Evolutionary conservation across 2,797 vertebrate species (phyloP).

Genomic region (Megalops cyprinoides): DNA sequence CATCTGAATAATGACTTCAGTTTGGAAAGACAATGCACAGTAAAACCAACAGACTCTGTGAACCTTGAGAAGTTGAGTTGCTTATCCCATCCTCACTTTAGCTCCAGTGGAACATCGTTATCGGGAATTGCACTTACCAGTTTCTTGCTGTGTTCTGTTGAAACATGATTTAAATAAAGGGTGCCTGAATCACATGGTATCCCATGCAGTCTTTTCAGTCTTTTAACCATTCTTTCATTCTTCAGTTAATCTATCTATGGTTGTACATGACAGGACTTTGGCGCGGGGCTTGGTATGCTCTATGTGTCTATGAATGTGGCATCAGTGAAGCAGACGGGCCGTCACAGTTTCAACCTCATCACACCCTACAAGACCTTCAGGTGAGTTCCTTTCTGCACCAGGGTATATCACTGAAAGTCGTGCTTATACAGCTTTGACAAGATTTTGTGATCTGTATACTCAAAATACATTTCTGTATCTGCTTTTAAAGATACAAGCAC

Average conservation of each 20-base stretch:
- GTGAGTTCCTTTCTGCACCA: constrained; percentile 51
- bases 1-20: not conserved
- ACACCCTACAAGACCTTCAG: constrained; percentile 74
- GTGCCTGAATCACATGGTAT: not conserved
- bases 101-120: too few relatives aligned
- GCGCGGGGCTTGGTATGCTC: constrained; percentile 69
- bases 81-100: too few relatives aligned
- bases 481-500: too few relatives aligned
- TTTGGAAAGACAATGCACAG: not conserved
- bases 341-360: constrained; percentile 67
- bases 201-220: not conserved
- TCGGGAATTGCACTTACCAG: not conserved
- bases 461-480: too few relatives aligned
- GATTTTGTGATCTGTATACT: too few relatives aligned
- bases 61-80: not conserved
- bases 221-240: not conserved
- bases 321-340: constrained; percentile 58
- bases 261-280: constrained; percentile 53
- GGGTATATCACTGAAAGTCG: too few relatives aligned
- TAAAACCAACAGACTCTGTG: not conserved
- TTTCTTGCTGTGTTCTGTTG: not conserved
- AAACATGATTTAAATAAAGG: not conserved
- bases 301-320: constrained; percentile 70
- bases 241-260: not conserved
- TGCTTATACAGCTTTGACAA: too few relatives aligned